phyloP scores from a whole-genome alignment of 2,888 invertebrate genomes.

The Oscheius sp. region DNA sequence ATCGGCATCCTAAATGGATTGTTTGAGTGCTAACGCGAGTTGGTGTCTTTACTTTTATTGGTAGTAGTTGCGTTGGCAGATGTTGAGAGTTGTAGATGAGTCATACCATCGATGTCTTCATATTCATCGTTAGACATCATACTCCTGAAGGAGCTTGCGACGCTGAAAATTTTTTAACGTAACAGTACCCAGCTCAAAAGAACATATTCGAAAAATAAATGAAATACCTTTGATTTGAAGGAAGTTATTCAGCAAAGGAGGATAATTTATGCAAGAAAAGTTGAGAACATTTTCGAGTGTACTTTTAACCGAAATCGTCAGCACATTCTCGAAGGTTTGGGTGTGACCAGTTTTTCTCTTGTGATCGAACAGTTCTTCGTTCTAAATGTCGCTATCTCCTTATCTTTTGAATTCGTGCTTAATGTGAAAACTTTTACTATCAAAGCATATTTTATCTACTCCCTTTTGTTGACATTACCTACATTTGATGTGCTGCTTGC shows the following conservation, averaged over 20 bases:
- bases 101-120: too few relatives aligned
- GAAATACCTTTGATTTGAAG: neutral
- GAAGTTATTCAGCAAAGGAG: neutral
- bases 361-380: neutral
- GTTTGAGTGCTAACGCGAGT: too few relatives aligned
- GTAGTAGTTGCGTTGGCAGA: too few relatives aligned
- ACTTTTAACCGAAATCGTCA: neutral
- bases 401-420: neutral
- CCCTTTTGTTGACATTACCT: conserved; percentile 6
- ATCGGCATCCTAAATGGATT: too few relatives aligned
- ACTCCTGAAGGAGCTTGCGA: too few relatives aligned
- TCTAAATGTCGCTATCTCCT: neutral
- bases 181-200: too few relatives aligned
- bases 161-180: too few relatives aligned
- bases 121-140: too few relatives aligned
- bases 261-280: neutral
- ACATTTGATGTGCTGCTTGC: too few relatives aligned
- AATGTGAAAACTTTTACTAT: neutral
- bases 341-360: neutral
- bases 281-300: neutral
- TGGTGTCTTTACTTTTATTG: too few relatives aligned
- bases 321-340: neutral
- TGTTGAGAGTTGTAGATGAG: too few relatives aligned
- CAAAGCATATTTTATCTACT: too few relatives aligned
- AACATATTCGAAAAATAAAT: neutral